A percentile compares a stretch with the other conserved stretches of the same genome.
Evolutionary conservation across 2,113 vertebrate species (phyloP).

Genomic region (Paramormyrops kingsleyae): DNA sequence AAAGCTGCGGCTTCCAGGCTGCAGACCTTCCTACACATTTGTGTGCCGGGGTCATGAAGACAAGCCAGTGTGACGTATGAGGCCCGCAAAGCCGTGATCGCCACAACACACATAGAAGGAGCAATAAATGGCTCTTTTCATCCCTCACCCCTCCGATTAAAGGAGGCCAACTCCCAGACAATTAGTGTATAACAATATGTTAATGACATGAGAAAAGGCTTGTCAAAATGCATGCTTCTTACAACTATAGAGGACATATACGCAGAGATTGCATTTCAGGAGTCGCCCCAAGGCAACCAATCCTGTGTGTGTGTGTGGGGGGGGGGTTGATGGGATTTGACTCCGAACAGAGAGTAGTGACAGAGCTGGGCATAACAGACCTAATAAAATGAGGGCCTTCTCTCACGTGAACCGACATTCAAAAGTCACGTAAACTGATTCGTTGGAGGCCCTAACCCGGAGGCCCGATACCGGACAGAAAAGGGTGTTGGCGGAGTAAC

Average conservation of each 20-base stretch:
- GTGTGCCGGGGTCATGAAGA: neutral
- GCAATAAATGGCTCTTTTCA: neutral
- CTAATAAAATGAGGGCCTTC: neutral
- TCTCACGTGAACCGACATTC: neutral
- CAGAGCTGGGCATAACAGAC: neutral
- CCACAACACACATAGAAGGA: neutral
- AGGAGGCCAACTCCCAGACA: neutral
- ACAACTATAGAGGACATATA: neutral
- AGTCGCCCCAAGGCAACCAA: neutral
- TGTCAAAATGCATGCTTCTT: neutral
- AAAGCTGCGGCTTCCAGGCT: neutral
- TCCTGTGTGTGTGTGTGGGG: neutral
- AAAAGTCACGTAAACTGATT: neutral
- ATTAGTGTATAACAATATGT: neutral
- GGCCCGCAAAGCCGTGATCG: neutral
- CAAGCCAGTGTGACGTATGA: neutral
- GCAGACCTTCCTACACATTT: neutral
- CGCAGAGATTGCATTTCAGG: neutral
- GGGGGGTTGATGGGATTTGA: neutral
- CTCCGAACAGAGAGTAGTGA: neutral
- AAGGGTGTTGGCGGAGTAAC: neutral
- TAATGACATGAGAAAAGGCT: neutral
- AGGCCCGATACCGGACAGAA: neutral
- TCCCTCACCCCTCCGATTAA: neutral
- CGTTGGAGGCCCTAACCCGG: neutral